Conservation (phyloP, 1,140 invertebrate genomes). For the Mylabris phalerata region DNA sequence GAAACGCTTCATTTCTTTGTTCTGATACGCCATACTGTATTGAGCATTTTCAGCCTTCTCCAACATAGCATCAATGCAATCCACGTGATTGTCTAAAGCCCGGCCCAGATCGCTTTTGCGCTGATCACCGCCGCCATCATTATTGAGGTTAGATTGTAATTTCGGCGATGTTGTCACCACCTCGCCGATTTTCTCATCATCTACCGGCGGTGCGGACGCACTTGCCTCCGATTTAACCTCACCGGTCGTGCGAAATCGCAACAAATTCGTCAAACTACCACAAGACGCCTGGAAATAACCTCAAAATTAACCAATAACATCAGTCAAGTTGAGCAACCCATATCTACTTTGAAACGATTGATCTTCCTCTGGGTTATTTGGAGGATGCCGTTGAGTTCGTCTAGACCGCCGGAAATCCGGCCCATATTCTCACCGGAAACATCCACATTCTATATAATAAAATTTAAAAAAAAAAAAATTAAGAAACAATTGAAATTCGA, state of each 20-base stretch:
- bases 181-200: conserved; percentile 40
- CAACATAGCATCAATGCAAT: conserved; percentile 56
- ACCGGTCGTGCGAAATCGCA: conserved; percentile 48
- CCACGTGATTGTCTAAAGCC: conserved; percentile 49
- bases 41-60: conserved; percentile 60
- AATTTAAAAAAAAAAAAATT: conserved; percentile 20
- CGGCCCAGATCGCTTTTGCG: conserved; percentile 41
- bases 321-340: neutral
- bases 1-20: conserved; percentile 57
- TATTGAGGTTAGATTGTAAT: conserved; percentile 10
- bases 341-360: conserved; percentile 73
- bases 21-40: conserved; percentile 58
- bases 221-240: conserved; percentile 21
- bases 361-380: conserved; percentile 78
- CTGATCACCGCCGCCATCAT: conserved; percentile 5
- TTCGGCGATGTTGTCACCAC: conserved; percentile 4
- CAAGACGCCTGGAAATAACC: conserved; percentile 51
- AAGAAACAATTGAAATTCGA: conserved; percentile 1
- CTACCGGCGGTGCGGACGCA: conserved; percentile 4
- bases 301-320: neutral
- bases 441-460: conserved; percentile 54
- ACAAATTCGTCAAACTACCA: conserved; percentile 55
- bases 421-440: conserved; percentile 63
- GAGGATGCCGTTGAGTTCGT: conserved; percentile 74
- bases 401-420: conserved; percentile 66